These are phyloP conservation scores for Malaclemys terrapin DNA, from an alignment of 2,113 vertebrate species.

Conservation along the genomic window DNA sequence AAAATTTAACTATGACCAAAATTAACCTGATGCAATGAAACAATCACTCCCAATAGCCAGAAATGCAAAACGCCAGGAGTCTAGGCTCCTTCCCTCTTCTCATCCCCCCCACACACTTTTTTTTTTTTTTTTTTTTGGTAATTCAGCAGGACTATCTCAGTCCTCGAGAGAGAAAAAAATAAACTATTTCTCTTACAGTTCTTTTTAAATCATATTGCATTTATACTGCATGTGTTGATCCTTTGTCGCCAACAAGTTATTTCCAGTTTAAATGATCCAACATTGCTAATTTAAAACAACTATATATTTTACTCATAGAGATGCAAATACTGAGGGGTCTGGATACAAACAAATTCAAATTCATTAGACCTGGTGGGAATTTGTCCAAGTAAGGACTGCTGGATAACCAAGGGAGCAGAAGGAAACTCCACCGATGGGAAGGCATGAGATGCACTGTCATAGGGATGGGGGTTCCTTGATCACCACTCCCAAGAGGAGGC, in stretches of 20 bases:
- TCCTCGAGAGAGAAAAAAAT: neutral
- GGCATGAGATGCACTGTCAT: too few species aligned
- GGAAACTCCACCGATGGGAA: too few species aligned
- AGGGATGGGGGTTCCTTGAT: too few species aligned
- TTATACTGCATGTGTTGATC: neutral
- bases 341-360: neutral
- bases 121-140: neutral
- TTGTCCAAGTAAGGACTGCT: neutral
- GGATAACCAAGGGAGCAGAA: neutral
- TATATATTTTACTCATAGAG: neutral
- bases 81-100: neutral
- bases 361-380: neutral
- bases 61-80: neutral
- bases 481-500: too few species aligned
- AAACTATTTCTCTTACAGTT: neutral
- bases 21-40: neutral
- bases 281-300: neutral
- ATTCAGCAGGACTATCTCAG: neutral
- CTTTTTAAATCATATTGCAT: neutral
- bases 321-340: neutral
- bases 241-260: neutral
- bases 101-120: neutral
- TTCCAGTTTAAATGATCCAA: neutral
- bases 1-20: slow-evolving; percentile 31
- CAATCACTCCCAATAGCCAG: neutral